Evolutionary conservation across 2,888 invertebrate species (phyloP).

Genomic region (Pemphredon lugubris): DNA sequence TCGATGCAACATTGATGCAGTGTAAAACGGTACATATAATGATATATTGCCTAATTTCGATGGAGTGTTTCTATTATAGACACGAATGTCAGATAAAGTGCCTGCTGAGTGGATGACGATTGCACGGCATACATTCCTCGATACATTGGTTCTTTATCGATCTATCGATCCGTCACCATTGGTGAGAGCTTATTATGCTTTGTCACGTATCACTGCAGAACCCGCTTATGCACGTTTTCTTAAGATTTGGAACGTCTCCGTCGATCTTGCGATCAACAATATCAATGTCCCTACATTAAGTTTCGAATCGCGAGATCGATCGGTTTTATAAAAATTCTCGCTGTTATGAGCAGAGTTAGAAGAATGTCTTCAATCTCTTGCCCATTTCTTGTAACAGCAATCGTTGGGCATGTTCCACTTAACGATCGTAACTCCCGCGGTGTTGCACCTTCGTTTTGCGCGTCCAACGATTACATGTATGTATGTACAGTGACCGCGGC

Average conservation of each 20-base stretch:
- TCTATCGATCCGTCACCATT: slow-evolving; percentile 82
- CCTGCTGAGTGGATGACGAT: slow-evolving; percentile 82
- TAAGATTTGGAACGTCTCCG: neutral
- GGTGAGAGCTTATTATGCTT: slow-evolving; percentile 81
- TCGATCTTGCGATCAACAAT: no score
- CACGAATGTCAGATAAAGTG: slow-evolving; percentile 44
- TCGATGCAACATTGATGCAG: no score
- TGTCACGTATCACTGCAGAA: slow-evolving; percentile 33
- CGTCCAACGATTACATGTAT: no score
- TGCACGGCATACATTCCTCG: slow-evolving; percentile 84
- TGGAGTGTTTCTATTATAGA: slow-evolving; percentile 7
- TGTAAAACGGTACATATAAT: no score
- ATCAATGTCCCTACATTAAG: no score
- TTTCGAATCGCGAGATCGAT: no score
- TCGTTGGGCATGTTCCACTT: no score
- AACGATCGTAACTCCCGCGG: no score
- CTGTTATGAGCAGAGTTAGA: neutral
- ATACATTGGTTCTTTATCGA: slow-evolving; percentile 84
- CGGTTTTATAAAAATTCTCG: neutral
- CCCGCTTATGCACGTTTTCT: slow-evolving; percentile 28
- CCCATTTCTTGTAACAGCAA: no score
- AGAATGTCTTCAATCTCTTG: no score
- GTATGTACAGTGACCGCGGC: no score
- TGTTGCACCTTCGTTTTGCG: no score
- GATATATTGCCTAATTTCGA: neutral